A percentile compares a stretch with the other conserved stretches of the same genome.
Evolutionary conservation across 2,113 vertebrate genomes (phyloP).

Genomic region (Calidris pygmaea): DNA sequence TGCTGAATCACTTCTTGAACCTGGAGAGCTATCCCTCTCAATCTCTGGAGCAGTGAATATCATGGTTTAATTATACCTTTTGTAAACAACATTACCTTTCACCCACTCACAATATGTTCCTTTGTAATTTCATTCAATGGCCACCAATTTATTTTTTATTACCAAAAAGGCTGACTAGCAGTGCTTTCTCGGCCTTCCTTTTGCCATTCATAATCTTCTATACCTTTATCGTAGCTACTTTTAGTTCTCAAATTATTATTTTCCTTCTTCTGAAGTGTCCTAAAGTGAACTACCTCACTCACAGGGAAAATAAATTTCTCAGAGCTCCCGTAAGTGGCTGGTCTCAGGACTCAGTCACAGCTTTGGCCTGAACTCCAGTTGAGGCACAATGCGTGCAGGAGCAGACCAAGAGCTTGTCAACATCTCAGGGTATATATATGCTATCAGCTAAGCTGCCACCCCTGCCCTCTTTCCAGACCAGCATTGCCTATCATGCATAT

Average conservation of each 20-base stretch:
- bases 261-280: background rate
- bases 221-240: background rate
- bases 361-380: background rate
- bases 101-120: background rate
- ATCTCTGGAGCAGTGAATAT: conserved; percentile 3
- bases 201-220: background rate
- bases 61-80: conserved; percentile 28
- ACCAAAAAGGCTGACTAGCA: background rate
- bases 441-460: background rate
- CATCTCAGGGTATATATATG: background rate
- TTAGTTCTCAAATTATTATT: background rate
- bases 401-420: background rate
- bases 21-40: background rate
- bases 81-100: conserved; percentile 16
- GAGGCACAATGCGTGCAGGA: background rate
- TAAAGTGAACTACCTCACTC: background rate
- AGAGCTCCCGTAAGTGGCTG: background rate
- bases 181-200: background rate
- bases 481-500: rapidly evolving
- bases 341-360: background rate
- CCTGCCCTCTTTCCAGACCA: background rate
- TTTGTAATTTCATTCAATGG: conserved; percentile 24
- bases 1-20: conserved; percentile 28
- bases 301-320: background rate
- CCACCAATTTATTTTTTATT: background rate